These are phyloP conservation scores for Mactromeris polynyma DNA, from an alignment of 2,888 invertebrate genomes.

Conservation along the genomic window DNA sequence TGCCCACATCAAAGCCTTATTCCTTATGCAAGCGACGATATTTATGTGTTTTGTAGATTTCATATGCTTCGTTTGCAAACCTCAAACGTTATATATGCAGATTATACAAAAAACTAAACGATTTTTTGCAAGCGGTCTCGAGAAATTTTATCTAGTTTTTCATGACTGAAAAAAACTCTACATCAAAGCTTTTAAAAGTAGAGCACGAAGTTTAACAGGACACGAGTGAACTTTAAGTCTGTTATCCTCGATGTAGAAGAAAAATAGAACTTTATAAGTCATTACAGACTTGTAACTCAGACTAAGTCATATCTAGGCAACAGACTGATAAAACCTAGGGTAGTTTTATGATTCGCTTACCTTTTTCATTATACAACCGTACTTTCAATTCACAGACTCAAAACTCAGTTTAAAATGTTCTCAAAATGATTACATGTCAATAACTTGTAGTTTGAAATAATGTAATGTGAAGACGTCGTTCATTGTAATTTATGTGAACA, in stretches of 20 bases:
- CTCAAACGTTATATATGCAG: constrained; percentile 11
- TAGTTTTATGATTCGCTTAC: not conserved
- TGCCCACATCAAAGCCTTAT: constrained; percentile 35
- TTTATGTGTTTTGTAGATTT: constrained; percentile 26
- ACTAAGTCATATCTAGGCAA: not conserved
- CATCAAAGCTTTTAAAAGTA: not conserved
- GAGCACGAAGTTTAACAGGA: not conserved
- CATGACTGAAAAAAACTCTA: not conserved
- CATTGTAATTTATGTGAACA: not conserved
- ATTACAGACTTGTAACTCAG: too few relatives aligned
- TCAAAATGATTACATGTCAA: not conserved
- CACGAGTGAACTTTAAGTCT: too few relatives aligned
- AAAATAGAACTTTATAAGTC: too few relatives aligned
- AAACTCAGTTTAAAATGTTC: not conserved
- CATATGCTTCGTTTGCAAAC: not conserved
- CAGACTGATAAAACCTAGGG: not conserved
- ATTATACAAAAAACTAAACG: constrained; percentile 1
- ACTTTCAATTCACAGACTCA: not conserved
- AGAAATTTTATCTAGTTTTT: not conserved
- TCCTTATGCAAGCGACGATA: constrained; percentile 25
- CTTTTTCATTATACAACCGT: not conserved
- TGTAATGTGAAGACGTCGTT: not conserved
- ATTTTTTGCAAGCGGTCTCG: not conserved
- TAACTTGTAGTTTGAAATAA: not conserved
- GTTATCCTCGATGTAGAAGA: too few relatives aligned